Base-by-base conservation (phyloP, 2,888 invertebrate genomes). In the Horisme vitalbata region DNA sequence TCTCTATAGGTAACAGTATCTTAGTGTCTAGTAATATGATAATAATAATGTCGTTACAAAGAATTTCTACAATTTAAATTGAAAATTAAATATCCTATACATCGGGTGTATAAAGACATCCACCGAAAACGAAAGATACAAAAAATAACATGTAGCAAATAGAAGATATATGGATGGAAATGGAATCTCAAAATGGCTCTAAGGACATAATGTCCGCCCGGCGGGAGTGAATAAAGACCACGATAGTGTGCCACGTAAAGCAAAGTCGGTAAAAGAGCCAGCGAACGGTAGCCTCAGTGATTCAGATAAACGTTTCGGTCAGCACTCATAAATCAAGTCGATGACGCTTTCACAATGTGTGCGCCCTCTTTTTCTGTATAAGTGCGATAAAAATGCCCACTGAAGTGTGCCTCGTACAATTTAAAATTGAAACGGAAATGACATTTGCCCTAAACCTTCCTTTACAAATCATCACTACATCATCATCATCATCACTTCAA, bases 271-370 rank as follows among this genome's bases (percentile, higher is more conserved):
- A 71, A 73, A 75, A 65, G 67, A 78, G 65, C 65, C 63, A 71
- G 68, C 65, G 67, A 72, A 65, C 72, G 69, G 72, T 71, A 72
- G 71, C 62, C 69, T 67, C 71, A 74, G 72, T 79, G 83, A 80
- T 79, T 83, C 74, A 76, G 81, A 84, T 79, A 84, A 86, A 76
- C 75, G 79, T 68, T 79, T 71, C 58, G 79, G 82, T 83, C 85
- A 83, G 80, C 79, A 76, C 56, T 61, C 69, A 72, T 82, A 81
- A 79, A 80, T 83, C 83, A 83, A 70, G 59, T 57, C 65, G 73
- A 81, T 80, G 80, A 79, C 73, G 74, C 69, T 76, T 70, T 65
- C 63, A 64, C 71, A 68, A 71, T 72, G 65, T 61, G 56, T 52
- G 54, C 63, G 57, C 60, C 50, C 63, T 75, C 72, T 76, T 76